phyloP scores from a whole-genome alignment of 2,113 vertebrate genomes.

The Nibea coibor region DNA sequence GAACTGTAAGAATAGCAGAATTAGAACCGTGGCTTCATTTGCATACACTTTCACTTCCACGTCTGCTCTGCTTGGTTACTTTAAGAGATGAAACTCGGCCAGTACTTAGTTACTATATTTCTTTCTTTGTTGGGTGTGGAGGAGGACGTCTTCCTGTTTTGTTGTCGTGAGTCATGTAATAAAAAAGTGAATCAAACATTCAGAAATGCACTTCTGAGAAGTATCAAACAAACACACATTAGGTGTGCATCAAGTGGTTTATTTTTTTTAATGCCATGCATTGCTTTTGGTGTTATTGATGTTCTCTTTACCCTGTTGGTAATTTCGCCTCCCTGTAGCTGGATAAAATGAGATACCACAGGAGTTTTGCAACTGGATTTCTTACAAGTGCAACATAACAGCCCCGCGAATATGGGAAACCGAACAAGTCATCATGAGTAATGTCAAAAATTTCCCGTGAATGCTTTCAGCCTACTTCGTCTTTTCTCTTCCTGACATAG shows the following conservation, averaged over 20 bases:
- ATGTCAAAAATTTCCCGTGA: slow-evolving; percentile 35
- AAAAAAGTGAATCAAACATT: slow-evolving; percentile 10
- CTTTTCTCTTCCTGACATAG: slow-evolving; percentile 31
- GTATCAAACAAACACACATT: neutral
- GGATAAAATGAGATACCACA: neutral
- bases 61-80: neutral
- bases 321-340: neutral
- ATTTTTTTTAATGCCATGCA: neutral
- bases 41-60: slow-evolving; percentile 18
- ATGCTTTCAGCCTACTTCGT: slow-evolving; percentile 39
- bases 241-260: neutral
- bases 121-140: neutral
- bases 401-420: slow-evolving; percentile 15
- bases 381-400: neutral
- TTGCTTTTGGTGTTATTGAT: slow-evolving; percentile 5
- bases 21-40: neutral
- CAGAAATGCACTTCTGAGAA: neutral
- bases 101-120: neutral
- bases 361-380: neutral
- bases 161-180: slow-evolving; percentile 26
- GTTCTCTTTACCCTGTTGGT: neutral
- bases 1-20: neutral
- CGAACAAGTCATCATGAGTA: neutral
- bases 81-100: neutral
- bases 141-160: slow-evolving; percentile 11